Conservation (phyloP, 2,888 invertebrate genomes). For the Pocota personata region DNA sequence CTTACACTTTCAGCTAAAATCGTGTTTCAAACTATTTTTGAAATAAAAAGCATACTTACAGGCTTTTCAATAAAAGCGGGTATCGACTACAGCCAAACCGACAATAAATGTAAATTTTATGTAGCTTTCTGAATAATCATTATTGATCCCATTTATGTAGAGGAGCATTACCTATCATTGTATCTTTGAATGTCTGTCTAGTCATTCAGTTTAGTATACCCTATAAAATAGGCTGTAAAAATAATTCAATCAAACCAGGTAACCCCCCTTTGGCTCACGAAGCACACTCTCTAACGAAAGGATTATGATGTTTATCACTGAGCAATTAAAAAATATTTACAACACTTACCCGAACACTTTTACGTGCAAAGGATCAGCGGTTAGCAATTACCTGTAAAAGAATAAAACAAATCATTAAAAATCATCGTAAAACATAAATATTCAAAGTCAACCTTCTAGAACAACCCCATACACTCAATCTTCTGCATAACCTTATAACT, state of each 20-base stretch:
- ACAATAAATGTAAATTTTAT: background rate
- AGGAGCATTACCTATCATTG: background rate
- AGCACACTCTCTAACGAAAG: background rate
- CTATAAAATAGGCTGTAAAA: background rate
- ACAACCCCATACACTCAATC: slow-evolving; percentile 1
- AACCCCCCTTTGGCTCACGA: too few relatives aligned
- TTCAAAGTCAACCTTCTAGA: slow-evolving; percentile 5
- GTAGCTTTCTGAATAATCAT: background rate
- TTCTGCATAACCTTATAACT: background rate
- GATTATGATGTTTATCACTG: background rate
- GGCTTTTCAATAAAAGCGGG: too few relatives aligned
- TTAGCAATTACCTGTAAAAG: slow-evolving; percentile 36
- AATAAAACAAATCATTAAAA: slow-evolving; percentile 36
- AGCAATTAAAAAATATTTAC: background rate
- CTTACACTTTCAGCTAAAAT: too few relatives aligned
- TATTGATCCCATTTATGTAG: background rate
- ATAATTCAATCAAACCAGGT: background rate
- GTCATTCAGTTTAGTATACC: background rate
- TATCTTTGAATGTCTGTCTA: too few relatives aligned
- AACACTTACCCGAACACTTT: background rate
- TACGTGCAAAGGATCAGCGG: background rate
- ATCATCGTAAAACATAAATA: slow-evolving; percentile 16
- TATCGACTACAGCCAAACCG: background rate
- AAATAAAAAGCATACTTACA: too few relatives aligned
- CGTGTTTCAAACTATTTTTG: too few relatives aligned